Percentiles rank a stretch among this genome's conserved stretches.
These are phyloP conservation scores for Trichosurus vulpecula DNA, from an alignment of 2,797 vertebrate genomes.

Conservation along the genomic window DNA sequence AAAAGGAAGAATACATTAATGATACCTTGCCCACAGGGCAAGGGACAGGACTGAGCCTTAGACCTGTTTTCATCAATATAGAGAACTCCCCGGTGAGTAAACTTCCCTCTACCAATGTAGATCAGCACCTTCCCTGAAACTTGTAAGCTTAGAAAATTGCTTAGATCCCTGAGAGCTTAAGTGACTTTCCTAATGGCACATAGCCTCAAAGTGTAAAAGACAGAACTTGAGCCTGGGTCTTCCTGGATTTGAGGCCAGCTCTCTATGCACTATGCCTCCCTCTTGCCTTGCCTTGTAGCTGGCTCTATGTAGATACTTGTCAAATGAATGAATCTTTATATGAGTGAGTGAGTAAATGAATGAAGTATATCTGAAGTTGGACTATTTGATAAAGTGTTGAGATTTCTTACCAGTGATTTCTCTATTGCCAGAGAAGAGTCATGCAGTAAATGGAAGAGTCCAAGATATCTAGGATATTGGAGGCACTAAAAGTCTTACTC, in stretches of 20 bases:
- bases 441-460: neutral
- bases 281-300: neutral
- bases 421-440: neutral
- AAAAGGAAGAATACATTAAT: neutral
- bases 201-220: neutral
- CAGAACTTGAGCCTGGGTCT: neutral
- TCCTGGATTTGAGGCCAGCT: neutral
- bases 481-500: conserved; percentile 28
- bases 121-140: neutral
- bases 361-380: conserved; percentile 2
- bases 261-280: neutral
- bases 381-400: neutral
- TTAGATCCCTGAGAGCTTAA: neutral
- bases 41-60: neutral
- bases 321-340: neutral
- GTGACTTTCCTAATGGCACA: neutral
- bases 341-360: conserved; percentile 2
- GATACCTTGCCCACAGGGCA: neutral
- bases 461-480: conserved; percentile 11
- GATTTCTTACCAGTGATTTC: neutral
- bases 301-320: neutral
- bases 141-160: neutral
- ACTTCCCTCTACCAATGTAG: neutral
- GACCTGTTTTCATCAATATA: neutral
- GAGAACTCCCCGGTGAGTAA: neutral